A percentile compares a stretch with the other conserved stretches of the same genome.
phyloP scores from a whole-genome alignment of 23 tunicate species.

The Styela plicata region DNA sequence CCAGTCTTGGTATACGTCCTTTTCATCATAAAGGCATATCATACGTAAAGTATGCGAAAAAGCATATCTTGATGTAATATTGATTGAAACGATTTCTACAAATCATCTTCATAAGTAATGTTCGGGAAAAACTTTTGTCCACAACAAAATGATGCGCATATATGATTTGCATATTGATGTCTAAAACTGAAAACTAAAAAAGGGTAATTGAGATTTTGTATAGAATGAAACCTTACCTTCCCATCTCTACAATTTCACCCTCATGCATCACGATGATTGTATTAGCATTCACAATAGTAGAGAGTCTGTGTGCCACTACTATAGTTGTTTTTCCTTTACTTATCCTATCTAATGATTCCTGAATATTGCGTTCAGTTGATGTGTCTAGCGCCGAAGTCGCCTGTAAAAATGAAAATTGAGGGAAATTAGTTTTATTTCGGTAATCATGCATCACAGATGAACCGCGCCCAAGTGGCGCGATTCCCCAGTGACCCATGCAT shows the following conservation, averaged over 20 bases:
- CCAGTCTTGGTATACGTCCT: no score
- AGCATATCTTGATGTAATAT: neutral
- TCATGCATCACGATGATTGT: slow-evolving; percentile 84
- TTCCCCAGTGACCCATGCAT: no score
- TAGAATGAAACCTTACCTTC: slow-evolving; percentile 51
- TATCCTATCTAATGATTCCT: slow-evolving; percentile 66
- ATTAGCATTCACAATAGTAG: slow-evolving; percentile 85
- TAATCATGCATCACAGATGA: no score
- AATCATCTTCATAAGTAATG: no score
- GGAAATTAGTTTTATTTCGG: no score
- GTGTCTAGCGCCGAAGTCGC: slow-evolving; percentile 91
- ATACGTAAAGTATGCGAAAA: neutral
- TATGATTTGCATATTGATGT: no score
- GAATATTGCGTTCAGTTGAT: slow-evolving; percentile 84
- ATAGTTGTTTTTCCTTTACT: slow-evolving; percentile 73
- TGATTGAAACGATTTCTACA: no score
- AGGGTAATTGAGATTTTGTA: neutral
- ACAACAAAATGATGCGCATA: no score
- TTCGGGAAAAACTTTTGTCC: no score
- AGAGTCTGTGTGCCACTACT: slow-evolving; percentile 90
- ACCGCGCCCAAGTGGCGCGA: no score
- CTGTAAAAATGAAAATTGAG: slow-evolving; percentile 42
- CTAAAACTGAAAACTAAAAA: neutral
- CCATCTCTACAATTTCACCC: slow-evolving; percentile 84
- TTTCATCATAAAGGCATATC: no score